Evolutionary conservation across 2,113 vertebrate species (phyloP), one percentile per base, ranked within the genome.

Genomic region (Bettongia penicillata): DNA sequence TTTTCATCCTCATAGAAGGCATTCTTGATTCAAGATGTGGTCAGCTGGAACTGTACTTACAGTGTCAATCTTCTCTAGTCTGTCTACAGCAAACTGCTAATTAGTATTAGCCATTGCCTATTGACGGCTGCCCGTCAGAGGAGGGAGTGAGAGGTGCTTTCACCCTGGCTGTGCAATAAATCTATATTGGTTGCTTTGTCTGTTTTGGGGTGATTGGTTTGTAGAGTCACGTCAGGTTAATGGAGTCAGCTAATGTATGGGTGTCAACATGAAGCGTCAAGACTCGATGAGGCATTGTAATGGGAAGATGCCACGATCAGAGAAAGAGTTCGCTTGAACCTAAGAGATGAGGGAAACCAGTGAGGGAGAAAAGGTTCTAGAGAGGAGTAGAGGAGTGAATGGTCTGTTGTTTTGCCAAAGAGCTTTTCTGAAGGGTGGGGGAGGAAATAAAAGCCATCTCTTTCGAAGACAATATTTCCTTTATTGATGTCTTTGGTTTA

Each of bases 81-180:
- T 91, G 91, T 96, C 91, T 92, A 91, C 91, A 94, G 94, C 77
- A 92, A 95, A 93, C 95, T 97, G 97, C 97, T 98, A 96, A 98
- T 98, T 97, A 96, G 94, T 97, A 95, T 96, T 97, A 95, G 97
- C 48, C 53, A 95, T 98, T 97, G 97, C 97, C 94, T 91, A 92
- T 93, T 55, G 93, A 96, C 92, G 96, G 91, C 95, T 97, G 91
- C 95, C 97, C 23, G 0, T 96, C 95, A 50, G 96, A 89, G 4
- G 23, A 0, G 55, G 92, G 90, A 52, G 28, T 93, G 94, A 31
- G 91, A 91, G 90, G 6, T 0, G 0, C 89, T 5, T 94, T 26
- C 94, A 97, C 91, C n/a, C 94, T 92, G 23, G n/a, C 50, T 90
- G 51, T 96, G 96, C 96, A 93, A 92, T 96, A 97, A 98, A 98